phyloP scores from a whole-genome alignment of 2,888 invertebrate species.

The Hypsopygia costalis region DNA sequence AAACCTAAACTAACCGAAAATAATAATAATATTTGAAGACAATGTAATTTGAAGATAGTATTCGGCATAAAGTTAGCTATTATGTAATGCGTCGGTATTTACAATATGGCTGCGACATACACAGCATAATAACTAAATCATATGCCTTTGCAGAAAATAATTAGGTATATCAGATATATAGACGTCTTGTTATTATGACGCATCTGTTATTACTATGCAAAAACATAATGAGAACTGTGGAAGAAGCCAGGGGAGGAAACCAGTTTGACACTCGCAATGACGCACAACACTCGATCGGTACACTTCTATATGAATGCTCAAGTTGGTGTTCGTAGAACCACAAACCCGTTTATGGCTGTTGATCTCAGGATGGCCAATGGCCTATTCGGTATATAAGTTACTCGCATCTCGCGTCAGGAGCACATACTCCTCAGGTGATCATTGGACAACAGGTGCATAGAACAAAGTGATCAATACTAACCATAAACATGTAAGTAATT shows the following conservation, averaged over 20 bases:
- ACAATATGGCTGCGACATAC: too few relatives aligned
- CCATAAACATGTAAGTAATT: slow-evolving; percentile 11
- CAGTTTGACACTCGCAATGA: neutral
- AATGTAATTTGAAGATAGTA: too few relatives aligned
- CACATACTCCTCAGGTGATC: slow-evolving; percentile 9
- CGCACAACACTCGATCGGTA: neutral
- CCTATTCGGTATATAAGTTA: slow-evolving; percentile 19
- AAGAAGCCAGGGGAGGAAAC: slow-evolving; percentile 21
- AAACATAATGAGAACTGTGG: neutral
- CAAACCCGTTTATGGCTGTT: slow-evolving; percentile 19
- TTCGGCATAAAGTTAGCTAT: too few relatives aligned
- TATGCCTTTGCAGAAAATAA: too few relatives aligned
- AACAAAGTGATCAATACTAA: slow-evolving; percentile 17
- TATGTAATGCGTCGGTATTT: too few relatives aligned
- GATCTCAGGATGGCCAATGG: slow-evolving; percentile 16
- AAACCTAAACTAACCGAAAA: too few relatives aligned
- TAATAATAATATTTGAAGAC: too few relatives aligned
- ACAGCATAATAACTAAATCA: too few relatives aligned
- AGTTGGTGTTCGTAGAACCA: slow-evolving; percentile 12
- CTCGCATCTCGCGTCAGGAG: slow-evolving; percentile 6
- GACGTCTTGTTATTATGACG: too few relatives aligned
- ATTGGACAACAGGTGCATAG: slow-evolving; percentile 8
- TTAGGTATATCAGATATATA: too few relatives aligned
- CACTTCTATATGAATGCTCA: neutral
- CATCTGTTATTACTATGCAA: too few relatives aligned